phyloP scores from a whole-genome alignment of 2,113 vertebrate species.

The Cyprinodon tularosa region DNA sequence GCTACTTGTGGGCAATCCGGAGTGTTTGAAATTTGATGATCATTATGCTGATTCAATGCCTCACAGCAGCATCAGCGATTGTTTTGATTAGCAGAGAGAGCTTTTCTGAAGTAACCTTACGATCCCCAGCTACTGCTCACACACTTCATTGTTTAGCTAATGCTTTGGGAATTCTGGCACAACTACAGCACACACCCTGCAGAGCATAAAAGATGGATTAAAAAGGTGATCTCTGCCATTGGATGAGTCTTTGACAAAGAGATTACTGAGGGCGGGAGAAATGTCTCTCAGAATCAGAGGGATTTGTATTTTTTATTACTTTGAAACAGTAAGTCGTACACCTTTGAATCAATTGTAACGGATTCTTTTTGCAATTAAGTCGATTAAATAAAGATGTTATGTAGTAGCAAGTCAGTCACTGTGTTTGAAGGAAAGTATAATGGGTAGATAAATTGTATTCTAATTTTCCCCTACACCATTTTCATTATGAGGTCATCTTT shows the following conservation, averaged over 20 bases:
- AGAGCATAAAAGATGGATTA: conserved; percentile 19
- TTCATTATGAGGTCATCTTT: conserved; percentile 46
- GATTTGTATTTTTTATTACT: not conserved
- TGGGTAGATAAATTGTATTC: conserved; percentile 19
- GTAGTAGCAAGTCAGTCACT: conserved; percentile 35
- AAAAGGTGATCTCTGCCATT: conserved; percentile 23
- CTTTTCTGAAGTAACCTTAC: conserved; percentile 28
- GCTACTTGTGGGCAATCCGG: conserved; percentile 30
- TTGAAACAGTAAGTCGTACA: not conserved
- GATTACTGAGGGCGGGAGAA: not conserved
- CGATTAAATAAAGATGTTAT: not conserved
- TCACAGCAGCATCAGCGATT: conserved; percentile 31
- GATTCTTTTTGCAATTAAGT: not conserved
- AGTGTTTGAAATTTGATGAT: conserved; percentile 58
- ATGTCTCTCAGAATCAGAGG: not conserved
- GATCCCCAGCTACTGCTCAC: conserved; percentile 39
- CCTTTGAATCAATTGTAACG: not conserved
- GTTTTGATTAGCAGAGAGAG: conserved; percentile 27
- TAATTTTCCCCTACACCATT: conserved; percentile 41
- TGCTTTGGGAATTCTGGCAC: conserved; percentile 36
- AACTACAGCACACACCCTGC: conserved; percentile 3
- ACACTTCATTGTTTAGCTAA: conserved; percentile 41
- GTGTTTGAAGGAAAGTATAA: conserved; percentile 12
- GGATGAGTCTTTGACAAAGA: not conserved
- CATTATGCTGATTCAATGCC: conserved; percentile 36